Evolutionary conservation across 2,888 invertebrate genomes (phyloP).

Genomic region (Nemoura dubitans): DNA sequence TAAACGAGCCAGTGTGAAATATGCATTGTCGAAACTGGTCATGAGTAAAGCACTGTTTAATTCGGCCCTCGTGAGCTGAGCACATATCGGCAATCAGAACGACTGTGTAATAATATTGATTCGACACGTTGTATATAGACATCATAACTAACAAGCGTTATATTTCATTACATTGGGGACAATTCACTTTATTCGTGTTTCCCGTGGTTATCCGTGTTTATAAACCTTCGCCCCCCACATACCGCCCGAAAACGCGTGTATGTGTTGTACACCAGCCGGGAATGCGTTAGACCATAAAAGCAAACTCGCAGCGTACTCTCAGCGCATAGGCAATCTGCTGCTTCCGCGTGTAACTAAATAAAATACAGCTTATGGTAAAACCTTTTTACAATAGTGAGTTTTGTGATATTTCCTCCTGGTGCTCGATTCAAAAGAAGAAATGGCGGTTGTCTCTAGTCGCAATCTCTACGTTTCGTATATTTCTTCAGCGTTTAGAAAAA

Average conservation of each 20-base stretch:
- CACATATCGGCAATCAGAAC: background rate
- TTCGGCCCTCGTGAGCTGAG: background rate
- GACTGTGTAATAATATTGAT: slow-evolving; percentile 3
- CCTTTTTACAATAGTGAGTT: background rate
- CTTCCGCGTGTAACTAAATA: background rate
- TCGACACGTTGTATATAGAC: slow-evolving; percentile 12
- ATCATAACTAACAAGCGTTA: slow-evolving; percentile 7
- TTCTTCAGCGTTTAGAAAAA: background rate
- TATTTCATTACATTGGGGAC: slow-evolving; percentile 12
- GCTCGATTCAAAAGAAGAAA: background rate
- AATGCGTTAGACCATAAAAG: background rate
- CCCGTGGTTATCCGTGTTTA: background rate
- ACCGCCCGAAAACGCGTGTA: background rate
- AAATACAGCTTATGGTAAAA: slow-evolving; percentile 12
- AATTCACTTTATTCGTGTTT: slow-evolving; percentile 12
- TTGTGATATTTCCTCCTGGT: background rate
- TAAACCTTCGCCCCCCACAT: background rate
- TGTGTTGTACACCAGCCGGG: background rate
- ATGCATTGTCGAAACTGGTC: background rate
- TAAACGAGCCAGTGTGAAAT: background rate
- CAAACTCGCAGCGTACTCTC: background rate
- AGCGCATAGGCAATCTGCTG: background rate
- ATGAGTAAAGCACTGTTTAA: background rate
- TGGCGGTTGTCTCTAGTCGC: background rate
- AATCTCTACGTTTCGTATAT: background rate